Percentiles rank a stretch among this genome's conserved stretches.
These are phyloP conservation scores for Rhodophaea formosa DNA, from an alignment of 2,888 invertebrate species.

Conservation along the genomic window DNA sequence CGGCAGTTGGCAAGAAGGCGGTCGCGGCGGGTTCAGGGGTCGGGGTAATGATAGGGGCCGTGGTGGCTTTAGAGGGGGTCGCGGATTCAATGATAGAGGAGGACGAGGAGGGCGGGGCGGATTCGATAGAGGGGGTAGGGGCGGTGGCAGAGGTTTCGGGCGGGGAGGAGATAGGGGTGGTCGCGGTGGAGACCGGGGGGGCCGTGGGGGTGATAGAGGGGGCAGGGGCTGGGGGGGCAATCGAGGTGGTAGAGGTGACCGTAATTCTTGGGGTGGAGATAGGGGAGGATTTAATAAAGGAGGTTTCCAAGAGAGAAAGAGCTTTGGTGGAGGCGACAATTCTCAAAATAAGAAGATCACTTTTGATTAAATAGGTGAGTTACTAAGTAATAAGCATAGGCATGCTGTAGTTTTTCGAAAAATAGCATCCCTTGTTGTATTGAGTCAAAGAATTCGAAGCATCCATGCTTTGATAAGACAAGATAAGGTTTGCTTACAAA, in stretches of 20 bases:
- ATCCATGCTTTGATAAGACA: too few species aligned
- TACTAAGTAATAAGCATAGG: too few species aligned
- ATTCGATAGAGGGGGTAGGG: slow-evolving; percentile 43
- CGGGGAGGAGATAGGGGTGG: slow-evolving; percentile 49
- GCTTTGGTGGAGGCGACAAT: slow-evolving; percentile 79
- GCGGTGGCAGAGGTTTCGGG: slow-evolving; percentile 49
- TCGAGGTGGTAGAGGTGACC: slow-evolving; percentile 52
- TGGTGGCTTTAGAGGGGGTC: slow-evolving; percentile 56
- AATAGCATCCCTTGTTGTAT: too few species aligned
- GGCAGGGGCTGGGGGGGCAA: slow-evolving; percentile 40
- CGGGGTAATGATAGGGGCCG: slow-evolving; percentile 51
- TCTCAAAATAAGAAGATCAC: slow-evolving; percentile 88
- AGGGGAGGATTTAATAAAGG: slow-evolving; percentile 57
- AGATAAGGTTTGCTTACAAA: too few species aligned
- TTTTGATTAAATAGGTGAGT: slow-evolving; percentile 82
- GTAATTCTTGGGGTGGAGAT: slow-evolving; percentile 47
- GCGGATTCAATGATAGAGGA: slow-evolving; percentile 49
- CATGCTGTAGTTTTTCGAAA: too few species aligned
- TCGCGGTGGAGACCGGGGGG: slow-evolving; percentile 49
- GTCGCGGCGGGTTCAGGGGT: slow-evolving; percentile 50
- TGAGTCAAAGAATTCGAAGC: too few species aligned
- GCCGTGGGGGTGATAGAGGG: slow-evolving; percentile 44
- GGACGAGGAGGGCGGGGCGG: slow-evolving; percentile 45
- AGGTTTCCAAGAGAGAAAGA: slow-evolving; percentile 83
- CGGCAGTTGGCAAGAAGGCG: slow-evolving; percentile 52